Evolutionary conservation across 2,113 vertebrate genomes (phyloP), one percentile per base, ranked within the genome.

Genomic region (Cyprinus carpio): DNA sequence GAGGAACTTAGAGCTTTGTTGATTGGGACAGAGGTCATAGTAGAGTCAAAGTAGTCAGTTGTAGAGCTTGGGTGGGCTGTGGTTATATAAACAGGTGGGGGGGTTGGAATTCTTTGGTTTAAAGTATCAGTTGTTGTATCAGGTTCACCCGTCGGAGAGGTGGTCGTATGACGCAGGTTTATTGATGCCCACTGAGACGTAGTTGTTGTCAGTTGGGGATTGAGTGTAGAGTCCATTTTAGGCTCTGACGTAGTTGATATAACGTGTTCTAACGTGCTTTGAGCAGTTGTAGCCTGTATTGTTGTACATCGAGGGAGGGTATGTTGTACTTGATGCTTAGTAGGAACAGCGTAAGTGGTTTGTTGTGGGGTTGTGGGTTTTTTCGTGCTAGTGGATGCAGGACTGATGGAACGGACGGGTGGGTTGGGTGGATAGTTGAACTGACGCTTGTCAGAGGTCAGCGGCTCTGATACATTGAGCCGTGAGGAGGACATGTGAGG

Each of bases 371-470:
- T 82, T 72, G 85, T 81, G 4, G 85, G 9, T 20, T 72, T 65
- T 74, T 79, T 81, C 6, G 60, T 64, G 13, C 15, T 65, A 7
- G 87, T 76, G 20, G 90, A 75, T 0, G 83, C 58, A 58, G 90
- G 81, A 51, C 90, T 88, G 49, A 84, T 92, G n/a, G 88, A 82
- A 49, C 83, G 88, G 2, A 75, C 81, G 16, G 91, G 88, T 2
- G 76, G 89, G 0, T 79, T 86, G 27, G 90, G 92, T 2, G 92
- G 94, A 8, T 89, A 91, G 15, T 92, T 90, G 43, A 93, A 92
- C 58, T 93, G 95, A 11, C 94, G 94, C 86, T 95, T 94, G 90
- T 95, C 94, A 46, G 93, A 87, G 49, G 91, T 87, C 1, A 91
- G 85, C n/a, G 87, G 88, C 76, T 95, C 94, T 13, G 94, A 94